Conservation (phyloP, 2,888 invertebrate species). For the Caenorhabditis virilis region DNA sequence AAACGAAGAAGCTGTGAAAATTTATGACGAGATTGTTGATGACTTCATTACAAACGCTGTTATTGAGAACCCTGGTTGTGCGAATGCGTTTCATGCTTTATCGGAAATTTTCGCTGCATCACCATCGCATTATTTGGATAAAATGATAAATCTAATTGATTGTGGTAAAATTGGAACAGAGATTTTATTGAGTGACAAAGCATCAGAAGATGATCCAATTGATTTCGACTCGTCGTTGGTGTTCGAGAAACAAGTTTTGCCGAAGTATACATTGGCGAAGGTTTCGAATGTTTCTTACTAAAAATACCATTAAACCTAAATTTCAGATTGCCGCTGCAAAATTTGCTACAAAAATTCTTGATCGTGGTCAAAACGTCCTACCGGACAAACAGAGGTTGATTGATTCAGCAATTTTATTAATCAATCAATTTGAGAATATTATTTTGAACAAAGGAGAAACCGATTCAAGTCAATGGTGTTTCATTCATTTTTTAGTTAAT, state of each 20-base stretch:
- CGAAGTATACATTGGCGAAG: conserved; percentile 24
- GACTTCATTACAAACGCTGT: neutral
- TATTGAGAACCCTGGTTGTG: conserved; percentile 6
- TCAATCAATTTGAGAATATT: conserved; percentile 17
- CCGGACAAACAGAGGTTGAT: neutral
- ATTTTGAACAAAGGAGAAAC: conserved; percentile 25
- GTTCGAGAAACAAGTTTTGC: conserved; percentile 25
- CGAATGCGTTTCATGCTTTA: conserved; percentile 28
- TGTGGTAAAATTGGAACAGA: conserved; percentile 6
- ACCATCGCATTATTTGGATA: conserved; percentile 3
- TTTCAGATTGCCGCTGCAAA: conserved; percentile 25
- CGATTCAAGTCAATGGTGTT: no score
- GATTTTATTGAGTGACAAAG: conserved; percentile 1
- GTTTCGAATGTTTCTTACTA: conserved; percentile 11
- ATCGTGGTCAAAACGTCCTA: no score
- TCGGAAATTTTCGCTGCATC: conserved; percentile 15
- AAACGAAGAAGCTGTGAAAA: conserved; percentile 15
- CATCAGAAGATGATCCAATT: conserved; percentile 12
- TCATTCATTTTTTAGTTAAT: no score
- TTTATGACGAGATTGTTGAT: conserved; percentile 7
- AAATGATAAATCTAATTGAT: conserved; percentile 11
- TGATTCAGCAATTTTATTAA: neutral
- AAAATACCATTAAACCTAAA: no score
- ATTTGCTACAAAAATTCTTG: conserved; percentile 20
- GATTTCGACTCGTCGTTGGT: conserved; percentile 8